Base-by-base conservation (phyloP, 2,113 vertebrate genomes). In the Erythrocercus mccallii region DNA sequence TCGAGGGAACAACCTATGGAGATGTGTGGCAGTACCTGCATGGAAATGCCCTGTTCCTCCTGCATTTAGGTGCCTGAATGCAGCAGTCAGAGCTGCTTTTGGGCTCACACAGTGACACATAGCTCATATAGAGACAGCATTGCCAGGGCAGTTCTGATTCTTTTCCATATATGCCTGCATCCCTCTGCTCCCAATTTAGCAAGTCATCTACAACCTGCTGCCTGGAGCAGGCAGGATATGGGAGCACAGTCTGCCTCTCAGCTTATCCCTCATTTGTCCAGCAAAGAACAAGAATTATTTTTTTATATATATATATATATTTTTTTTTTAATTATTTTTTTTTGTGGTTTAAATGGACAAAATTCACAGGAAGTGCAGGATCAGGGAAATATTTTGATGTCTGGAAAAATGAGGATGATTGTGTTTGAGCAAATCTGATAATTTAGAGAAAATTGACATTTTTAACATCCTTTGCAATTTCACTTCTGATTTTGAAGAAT, bases 151-250 rank as follows among this genome's bases (percentile, higher is more conserved):
- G 25, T 18, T 80, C 71, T 42, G 48, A 47, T 23, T 60, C 44
- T 23, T 30, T 70, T 5, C 0, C 28, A 4, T 1, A 1, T 18
- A 5, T 47, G 3, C 21, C 40, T 60, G 7, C 40, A 44, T 47
- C 45, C 28, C 47, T 70, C 58, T 77, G 64, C 64, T 77, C 37
- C 33, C n/a, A 7, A 0, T 40, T 38, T 2, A 44, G 56, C 19
- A 85, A 42, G 24, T 70, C 31, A 7, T 23, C 61, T 38, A 48
- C 12, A 81, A 23, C 18, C n/a, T 37, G 73, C 25, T 81, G 40
- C 18, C 58, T 82, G 45, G 10, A 44, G 9, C 48, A 62, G 50
- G 24, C 10, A 54, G 64, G 44, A n/a, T 31, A 20, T 23, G 60
- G 69, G 12, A 57, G 2, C 23, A 47, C 0, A 2, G 22, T 12